These are phyloP conservation scores for Muschampia plurimacula DNA, from an alignment of 2,888 invertebrate genomes.

Conservation along the genomic window DNA sequence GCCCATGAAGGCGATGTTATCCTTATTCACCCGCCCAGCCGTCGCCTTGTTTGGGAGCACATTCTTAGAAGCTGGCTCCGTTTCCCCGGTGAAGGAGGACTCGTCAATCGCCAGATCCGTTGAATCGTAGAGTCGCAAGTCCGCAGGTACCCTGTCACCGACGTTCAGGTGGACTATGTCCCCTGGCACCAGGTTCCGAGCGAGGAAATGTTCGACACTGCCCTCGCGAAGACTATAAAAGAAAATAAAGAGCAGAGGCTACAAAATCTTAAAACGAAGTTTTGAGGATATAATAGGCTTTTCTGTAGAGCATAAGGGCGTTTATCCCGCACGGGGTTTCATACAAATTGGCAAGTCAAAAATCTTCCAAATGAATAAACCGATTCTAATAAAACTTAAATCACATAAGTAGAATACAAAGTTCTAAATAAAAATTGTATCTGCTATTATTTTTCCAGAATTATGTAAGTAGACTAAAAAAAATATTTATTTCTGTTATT, in stretches of 20 bases:
- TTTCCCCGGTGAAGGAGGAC: conserved; percentile 99
- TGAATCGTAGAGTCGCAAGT: conserved; percentile 96
- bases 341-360: no score
- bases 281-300: no score
- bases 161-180: conserved; percentile 97
- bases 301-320: no score
- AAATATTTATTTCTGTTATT: no score
- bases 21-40: conserved; percentile 89
- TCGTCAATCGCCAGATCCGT: conserved; percentile 98
- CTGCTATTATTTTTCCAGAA: no score
- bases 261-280: no score
- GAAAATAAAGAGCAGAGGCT: not conserved
- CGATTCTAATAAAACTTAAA: no score
- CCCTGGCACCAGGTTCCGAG: conserved; percentile 98
- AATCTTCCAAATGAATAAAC: no score
- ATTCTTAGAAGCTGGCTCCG: conserved; percentile 95
- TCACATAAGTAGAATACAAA: no score
- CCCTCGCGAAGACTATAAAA: conserved; percentile 94
- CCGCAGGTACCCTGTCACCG: conserved; percentile 98
- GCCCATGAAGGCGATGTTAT: conserved; percentile 99
- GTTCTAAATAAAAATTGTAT: no score
- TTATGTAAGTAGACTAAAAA: no score
- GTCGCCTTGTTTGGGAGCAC: conserved; percentile 88
- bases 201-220: conserved; percentile 94
- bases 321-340: no score